Evolutionary conservation across 2,113 vertebrate genomes (phyloP).

Genomic region (Desmodus rotundus): DNA sequence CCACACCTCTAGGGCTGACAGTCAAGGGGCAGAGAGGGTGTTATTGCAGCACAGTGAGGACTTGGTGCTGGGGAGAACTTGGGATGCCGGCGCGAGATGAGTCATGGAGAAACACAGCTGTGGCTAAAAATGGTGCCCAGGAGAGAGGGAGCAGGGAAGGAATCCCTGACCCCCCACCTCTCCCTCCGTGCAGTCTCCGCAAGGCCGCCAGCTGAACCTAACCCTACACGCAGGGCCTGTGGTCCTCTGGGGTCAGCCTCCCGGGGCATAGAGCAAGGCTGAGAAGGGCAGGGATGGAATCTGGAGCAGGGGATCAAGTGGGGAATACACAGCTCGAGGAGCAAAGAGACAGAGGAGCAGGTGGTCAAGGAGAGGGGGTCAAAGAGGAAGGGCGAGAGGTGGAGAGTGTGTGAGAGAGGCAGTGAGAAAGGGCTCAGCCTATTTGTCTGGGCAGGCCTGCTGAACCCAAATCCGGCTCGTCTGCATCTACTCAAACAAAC

Average conservation of each 20-base stretch:
- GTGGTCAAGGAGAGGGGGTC: not conserved
- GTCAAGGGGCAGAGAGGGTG: not conserved
- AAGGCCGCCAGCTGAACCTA: not conserved
- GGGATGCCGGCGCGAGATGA: not conserved
- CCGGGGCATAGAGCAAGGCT: not conserved
- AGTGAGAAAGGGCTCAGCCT: constrained; percentile 23
- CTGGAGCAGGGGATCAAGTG: not conserved
- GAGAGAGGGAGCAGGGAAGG: not conserved
- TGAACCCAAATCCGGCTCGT: constrained; percentile 30
- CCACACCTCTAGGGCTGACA: not conserved
- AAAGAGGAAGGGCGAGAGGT: not conserved
- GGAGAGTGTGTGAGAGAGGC: not conserved
- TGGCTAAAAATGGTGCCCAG: not conserved
- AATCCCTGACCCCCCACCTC: not conserved
- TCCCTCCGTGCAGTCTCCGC: not conserved
- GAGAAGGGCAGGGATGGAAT: not conserved
- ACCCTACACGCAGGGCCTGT: not conserved
- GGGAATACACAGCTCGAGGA: not conserved
- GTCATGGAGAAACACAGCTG: not conserved
- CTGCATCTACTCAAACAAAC: constrained; percentile 38
- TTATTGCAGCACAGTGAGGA: not conserved
- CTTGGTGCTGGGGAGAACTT: not conserved
- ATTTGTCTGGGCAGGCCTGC: not conserved
- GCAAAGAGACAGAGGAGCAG: not conserved
- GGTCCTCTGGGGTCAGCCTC: not conserved